Evolutionary conservation across 2,113 vertebrate genomes (phyloP), one percentile per base, ranked within the genome.

Genomic region (Pleuronectes platessa): DNA sequence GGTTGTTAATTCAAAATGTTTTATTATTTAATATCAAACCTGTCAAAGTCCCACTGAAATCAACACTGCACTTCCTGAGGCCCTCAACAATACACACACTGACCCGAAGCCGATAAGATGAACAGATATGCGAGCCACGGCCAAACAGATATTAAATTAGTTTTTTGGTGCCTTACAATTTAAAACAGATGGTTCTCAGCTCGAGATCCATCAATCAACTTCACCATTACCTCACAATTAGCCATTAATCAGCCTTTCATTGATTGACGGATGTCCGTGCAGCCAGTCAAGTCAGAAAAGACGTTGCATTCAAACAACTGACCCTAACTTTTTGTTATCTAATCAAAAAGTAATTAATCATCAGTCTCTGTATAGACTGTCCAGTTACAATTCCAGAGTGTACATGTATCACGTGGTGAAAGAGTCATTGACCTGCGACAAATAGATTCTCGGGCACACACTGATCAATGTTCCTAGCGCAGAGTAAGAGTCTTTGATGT

Each of bases 401-500:
- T 4, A 61, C 63, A 31, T 74, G 68, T 24, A 78, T 78, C 76
- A 55, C 54, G 54, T 45, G 20, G 27, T 63, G 24, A 72, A 69
- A 56, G 47, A 81, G 35, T 61, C 49, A 71, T 3, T 67, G 54
- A 75, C 21, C 20, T 55, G 31, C 3, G 2, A 18, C 45, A n/a
- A 68, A 69, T 9, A 49, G 23, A 69, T 75, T 69, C 74, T 60
- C 58, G 8, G 14, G 54, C 54, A 65, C 7, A 62, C 14, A 4
- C 67, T 51, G 26, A 69, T 75, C 62, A 35, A 64, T 37, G 66
- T 26, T 42, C 42, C 42, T 65, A 2, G 13, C 23, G 21, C 24
- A 27, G 74, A 51, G 42, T 8, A 15, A 10, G 14, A 24, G 40
- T 4, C 64, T 72, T 79, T 70, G 71, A 89, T 51, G 59, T 81